phyloP scores from a whole-genome alignment of 2,888 invertebrate genomes.

The Aporophyla nigra region DNA sequence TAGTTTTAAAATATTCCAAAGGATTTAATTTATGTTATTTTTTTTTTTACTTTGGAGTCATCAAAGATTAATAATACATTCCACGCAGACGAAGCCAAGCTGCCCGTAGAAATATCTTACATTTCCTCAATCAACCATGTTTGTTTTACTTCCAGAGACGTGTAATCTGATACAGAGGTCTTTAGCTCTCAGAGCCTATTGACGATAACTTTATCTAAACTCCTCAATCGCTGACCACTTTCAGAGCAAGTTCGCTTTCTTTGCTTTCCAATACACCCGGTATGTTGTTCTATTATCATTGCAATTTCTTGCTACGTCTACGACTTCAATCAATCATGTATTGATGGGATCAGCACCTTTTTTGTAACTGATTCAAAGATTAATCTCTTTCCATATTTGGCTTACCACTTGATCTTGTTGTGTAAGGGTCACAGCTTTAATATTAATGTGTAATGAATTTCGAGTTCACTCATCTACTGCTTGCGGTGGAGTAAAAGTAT shows the following conservation, averaged over 20 bases:
- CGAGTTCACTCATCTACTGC: constrained; percentile 17
- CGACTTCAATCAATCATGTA: constrained; percentile 52
- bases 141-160: constrained; percentile 5
- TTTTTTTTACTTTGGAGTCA: not conserved
- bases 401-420: constrained; percentile 51
- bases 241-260: constrained; percentile 74
- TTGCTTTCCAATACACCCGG: constrained; percentile 76
- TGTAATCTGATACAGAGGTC: constrained; percentile 23
- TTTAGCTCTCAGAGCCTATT: constrained; percentile 42
- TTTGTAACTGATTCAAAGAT: constrained; percentile 46
- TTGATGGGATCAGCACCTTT: constrained; percentile 46
- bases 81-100: not conserved
- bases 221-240: constrained; percentile 65
- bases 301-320: constrained; percentile 49
- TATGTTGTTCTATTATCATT: constrained; percentile 74
- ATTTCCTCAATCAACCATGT: constrained; percentile 3
- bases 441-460: constrained; percentile 35
- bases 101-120: not conserved
- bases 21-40: not conserved
- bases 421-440: constrained; percentile 28
- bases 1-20: constrained; percentile 16
- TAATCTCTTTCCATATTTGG: constrained; percentile 47
- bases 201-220: constrained; percentile 50
- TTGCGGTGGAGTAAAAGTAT: constrained; percentile 35
- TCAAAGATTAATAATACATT: constrained; percentile 11